phyloP scores from a whole-genome alignment of 2,888 invertebrate species.

The Panopea generosa region DNA sequence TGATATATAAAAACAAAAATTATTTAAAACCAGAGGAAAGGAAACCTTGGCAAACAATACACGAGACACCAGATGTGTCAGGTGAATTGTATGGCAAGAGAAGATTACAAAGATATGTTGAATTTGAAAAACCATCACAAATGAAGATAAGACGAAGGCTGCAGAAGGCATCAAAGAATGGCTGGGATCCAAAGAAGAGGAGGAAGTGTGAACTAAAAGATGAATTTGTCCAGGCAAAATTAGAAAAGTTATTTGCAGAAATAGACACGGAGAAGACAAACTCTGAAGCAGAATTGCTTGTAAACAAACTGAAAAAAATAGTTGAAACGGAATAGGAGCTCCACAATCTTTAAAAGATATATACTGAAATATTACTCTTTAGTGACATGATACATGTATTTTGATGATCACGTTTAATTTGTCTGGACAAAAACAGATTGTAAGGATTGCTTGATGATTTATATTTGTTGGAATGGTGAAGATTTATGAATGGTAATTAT shows the following conservation, averaged over 20 bases:
- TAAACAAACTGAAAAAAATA: slow-evolving; percentile 33
- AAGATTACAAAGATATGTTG: slow-evolving; percentile 59
- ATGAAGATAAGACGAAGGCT: slow-evolving; percentile 66
- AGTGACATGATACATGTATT: too few relatives aligned
- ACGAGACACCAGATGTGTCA: slow-evolving; percentile 64
- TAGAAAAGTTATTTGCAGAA: slow-evolving; percentile 52
- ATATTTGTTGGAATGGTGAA: too few relatives aligned
- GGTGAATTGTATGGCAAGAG: slow-evolving; percentile 59
- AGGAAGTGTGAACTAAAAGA: slow-evolving; percentile 46
- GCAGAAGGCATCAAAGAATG: slow-evolving; percentile 71
- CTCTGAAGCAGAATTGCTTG: slow-evolving; percentile 10
- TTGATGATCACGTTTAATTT: too few relatives aligned
- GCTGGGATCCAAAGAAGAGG: slow-evolving; percentile 66
- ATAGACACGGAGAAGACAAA: slow-evolving; percentile 39
- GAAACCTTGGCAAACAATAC: slow-evolving; percentile 75
- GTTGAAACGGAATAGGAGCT: slow-evolving; percentile 33
- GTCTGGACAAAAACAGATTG: too few relatives aligned
- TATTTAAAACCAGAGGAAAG: slow-evolving; percentile 70
- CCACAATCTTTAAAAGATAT: too few relatives aligned
- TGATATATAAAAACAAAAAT: slow-evolving; percentile 74
- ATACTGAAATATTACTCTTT: too few relatives aligned
- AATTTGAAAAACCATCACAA: slow-evolving; percentile 68
- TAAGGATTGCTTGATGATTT: too few relatives aligned
- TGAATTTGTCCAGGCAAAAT: slow-evolving; percentile 57
- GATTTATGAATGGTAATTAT: too few relatives aligned